phyloP scores from a whole-genome alignment of 2,113 vertebrate species.

The Laticauda colubrina region DNA sequence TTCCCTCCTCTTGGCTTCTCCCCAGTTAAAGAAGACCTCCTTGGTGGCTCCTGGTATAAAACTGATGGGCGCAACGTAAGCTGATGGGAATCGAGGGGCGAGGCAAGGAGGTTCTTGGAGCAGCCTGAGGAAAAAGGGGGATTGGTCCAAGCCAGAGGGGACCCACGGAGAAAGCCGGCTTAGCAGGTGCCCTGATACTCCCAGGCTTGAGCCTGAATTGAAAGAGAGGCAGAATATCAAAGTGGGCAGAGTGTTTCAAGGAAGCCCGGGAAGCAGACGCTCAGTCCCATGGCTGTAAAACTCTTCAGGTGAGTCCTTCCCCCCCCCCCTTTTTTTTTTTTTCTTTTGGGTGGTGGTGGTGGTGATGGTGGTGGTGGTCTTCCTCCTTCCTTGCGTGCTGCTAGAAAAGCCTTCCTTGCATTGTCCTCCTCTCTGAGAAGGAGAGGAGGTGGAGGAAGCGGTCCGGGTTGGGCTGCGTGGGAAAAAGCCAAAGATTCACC shows the following conservation, averaged over 20 bases:
- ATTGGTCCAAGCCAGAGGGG: not conserved
- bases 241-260: not conserved
- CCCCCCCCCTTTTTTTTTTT: too few relatives aligned
- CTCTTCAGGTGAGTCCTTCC: conserved; percentile 1
- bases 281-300: conserved; percentile 26
- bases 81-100: not conserved
- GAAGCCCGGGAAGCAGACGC: not conserved
- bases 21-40: not conserved
- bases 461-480: not conserved
- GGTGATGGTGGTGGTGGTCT: not conserved
- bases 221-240: not conserved
- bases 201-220: not conserved
- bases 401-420: not conserved
- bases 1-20: not conserved
- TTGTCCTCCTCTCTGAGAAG: not conserved
- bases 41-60: not conserved
- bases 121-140: not conserved
- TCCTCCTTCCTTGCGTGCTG: not conserved
- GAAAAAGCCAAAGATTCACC: not conserved
- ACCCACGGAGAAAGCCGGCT: not conserved
- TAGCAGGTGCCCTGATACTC: conserved; percentile 27
- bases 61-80: not conserved
- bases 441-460: not conserved
- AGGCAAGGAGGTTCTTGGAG: not conserved
- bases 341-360: too few relatives aligned